Evolutionary conservation across 1,140 invertebrate genomes (phyloP).

Genomic region (Drosophila orosa): DNA sequence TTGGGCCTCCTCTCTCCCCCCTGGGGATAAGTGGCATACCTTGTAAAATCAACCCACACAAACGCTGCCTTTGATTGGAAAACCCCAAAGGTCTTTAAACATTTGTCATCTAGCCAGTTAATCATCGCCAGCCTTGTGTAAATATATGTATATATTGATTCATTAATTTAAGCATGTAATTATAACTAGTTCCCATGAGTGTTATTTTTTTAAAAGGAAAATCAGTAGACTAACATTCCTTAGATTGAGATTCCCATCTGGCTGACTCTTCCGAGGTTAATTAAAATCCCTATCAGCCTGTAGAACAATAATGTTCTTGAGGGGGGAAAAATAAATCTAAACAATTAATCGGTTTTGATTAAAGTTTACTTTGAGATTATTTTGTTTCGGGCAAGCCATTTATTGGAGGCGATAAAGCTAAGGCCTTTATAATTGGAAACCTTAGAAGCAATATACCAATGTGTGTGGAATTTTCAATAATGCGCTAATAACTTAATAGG

Average conservation of each 20-base stretch:
- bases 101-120: conserved; percentile 49
- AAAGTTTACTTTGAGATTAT: conserved; percentile 34
- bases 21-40: conserved; percentile 20
- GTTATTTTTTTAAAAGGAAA: conserved; percentile 21
- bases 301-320: conserved; percentile 5
- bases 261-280: conserved; percentile 3
- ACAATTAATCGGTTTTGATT: conserved; percentile 38
- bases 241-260: conserved; percentile 9
- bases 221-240: conserved; percentile 17
- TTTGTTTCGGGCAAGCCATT: neutral
- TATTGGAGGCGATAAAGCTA: conserved; percentile 21
- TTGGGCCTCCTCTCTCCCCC: neutral
- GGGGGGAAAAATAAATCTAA: conserved; percentile 6
- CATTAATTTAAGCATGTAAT: conserved; percentile 22
- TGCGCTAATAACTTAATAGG: conserved; percentile 20
- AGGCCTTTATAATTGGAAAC: conserved; percentile 25
- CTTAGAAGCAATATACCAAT: conserved; percentile 1
- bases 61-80: conserved; percentile 17
- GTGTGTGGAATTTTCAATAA: conserved; percentile 38
- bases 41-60: conserved; percentile 29
- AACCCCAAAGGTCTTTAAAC: neutral
- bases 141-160: conserved; percentile 14
- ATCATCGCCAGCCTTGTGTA: conserved; percentile 17
- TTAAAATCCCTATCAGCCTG: conserved; percentile 10
- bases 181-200: conserved; percentile 25